These are phyloP conservation scores for Leptinotarsa tumamoca DNA, from an alignment of 2,888 invertebrate genomes.

Conservation along the genomic window DNA sequence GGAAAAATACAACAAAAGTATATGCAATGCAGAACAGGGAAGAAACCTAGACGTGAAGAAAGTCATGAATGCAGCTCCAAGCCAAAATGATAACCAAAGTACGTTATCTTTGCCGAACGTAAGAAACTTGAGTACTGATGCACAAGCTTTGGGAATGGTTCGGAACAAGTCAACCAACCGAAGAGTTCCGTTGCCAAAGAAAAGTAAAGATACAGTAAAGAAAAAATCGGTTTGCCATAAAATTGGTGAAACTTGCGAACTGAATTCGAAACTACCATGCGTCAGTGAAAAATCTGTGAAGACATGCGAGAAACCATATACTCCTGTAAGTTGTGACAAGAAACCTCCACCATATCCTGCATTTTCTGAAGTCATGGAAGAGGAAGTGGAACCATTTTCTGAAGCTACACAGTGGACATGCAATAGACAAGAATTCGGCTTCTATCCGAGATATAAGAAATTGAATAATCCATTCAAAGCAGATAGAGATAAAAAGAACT, in stretches of 20 bases:
- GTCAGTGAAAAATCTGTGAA: background rate
- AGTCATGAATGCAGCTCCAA: background rate
- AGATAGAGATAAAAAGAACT: slow-evolving; percentile 35
- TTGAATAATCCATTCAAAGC: slow-evolving; percentile 28
- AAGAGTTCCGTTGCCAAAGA: background rate
- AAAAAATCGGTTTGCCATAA: slow-evolving; percentile 17
- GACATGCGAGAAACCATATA: slow-evolving; percentile 24
- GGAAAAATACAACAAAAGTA: background rate
- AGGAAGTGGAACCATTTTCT: slow-evolving; percentile 30
- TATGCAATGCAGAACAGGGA: background rate
- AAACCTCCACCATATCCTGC: slow-evolving; percentile 54
- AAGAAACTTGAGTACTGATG: slow-evolving; percentile 17
- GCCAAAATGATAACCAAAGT: background rate
- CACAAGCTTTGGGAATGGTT: background rate
- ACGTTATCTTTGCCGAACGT: background rate
- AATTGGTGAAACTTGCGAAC: slow-evolving; percentile 1
- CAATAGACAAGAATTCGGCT: slow-evolving; percentile 43
- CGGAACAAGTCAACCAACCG: background rate
- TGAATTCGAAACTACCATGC: slow-evolving; percentile 11
- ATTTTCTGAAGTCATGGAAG: slow-evolving; percentile 50
- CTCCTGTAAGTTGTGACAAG: slow-evolving; percentile 50
- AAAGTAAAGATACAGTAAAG: background rate
- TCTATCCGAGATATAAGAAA: slow-evolving; percentile 42
- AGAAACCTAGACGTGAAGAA: background rate
- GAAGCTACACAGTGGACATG: slow-evolving; percentile 44